Evolutionary conservation across 2,888 invertebrate species (phyloP).

Genomic region (Tethea ocularis): DNA sequence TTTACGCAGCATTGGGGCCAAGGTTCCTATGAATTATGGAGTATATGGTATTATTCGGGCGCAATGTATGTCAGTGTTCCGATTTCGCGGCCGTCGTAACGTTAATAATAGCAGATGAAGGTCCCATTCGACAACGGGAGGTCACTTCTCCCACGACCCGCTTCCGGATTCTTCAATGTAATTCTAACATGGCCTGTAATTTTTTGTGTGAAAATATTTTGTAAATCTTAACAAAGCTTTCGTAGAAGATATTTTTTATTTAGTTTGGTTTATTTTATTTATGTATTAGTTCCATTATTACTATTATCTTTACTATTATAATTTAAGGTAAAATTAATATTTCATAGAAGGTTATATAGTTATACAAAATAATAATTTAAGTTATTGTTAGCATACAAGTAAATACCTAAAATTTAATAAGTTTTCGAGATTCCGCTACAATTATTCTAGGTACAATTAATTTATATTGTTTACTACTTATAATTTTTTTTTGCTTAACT

Average conservation of each 20-base stretch:
- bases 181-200: constrained; percentile 19
- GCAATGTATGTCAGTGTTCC: constrained; percentile 76
- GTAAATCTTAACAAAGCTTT: background rate
- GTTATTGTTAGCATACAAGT: no score
- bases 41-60: constrained; percentile 80
- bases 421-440: no score
- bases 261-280: no score
- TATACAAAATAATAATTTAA: no score
- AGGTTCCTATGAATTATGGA: constrained; percentile 81
- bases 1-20: constrained; percentile 71
- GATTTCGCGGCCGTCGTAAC: constrained; percentile 78
- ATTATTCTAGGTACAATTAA: no score
- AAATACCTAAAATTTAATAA: no score
- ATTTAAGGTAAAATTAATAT: no score
- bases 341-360: no score
- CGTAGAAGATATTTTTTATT: background rate
- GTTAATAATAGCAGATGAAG: constrained; percentile 77
- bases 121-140: constrained; percentile 73
- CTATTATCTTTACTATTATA: no score
- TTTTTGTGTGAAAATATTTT: background rate
- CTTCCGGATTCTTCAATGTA: constrained; percentile 66
- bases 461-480: no score
- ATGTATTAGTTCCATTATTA: no score
- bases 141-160: constrained; percentile 64
- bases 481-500: no score